Conservation (phyloP, 2,797 vertebrate species). For the Lepilemur septentrionalis region DNA sequence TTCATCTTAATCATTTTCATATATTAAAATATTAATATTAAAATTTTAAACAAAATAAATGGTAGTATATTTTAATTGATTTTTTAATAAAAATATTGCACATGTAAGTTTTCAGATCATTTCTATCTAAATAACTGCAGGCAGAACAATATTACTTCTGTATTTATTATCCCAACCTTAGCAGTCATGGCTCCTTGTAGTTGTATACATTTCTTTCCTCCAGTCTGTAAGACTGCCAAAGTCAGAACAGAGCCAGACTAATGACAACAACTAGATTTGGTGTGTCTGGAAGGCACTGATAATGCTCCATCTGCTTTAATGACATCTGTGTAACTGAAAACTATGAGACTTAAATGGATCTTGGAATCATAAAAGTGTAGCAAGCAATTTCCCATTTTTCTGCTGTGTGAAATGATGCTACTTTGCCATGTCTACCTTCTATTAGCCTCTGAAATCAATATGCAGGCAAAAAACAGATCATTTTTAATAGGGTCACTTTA, state of each 20-base stretch:
- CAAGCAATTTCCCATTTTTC: conserved; percentile 8
- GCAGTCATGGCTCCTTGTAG: neutral
- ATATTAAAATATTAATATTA: neutral
- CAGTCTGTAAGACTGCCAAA: conserved; percentile 53
- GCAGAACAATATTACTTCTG: neutral
- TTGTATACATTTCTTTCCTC: conserved; percentile 33
- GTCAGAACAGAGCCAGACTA: conserved; percentile 20
- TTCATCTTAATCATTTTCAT: neutral
- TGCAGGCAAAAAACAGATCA: conserved; percentile 42
- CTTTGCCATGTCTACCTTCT: neutral
- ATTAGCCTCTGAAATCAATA: conserved; percentile 59
- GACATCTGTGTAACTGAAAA: conserved; percentile 54
- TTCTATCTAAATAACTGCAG: neutral
- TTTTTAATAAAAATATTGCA: neutral
- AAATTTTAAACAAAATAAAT: neutral
- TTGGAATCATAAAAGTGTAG: conserved; percentile 35
- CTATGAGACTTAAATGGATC: conserved; percentile 11
- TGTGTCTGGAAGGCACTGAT: conserved; percentile 68
- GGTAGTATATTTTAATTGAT: neutral
- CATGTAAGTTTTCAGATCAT: neutral
- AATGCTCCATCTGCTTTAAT: conserved; percentile 56
- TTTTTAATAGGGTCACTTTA: conserved; percentile 63
- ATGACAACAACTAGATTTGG: neutral
- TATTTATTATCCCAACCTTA: neutral
- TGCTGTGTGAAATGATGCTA: neutral